Evolutionary conservation across 2,113 vertebrate genomes (phyloP), one percentile per base, ranked within the genome.

Genomic region (Apaloderma vittatum): DNA sequence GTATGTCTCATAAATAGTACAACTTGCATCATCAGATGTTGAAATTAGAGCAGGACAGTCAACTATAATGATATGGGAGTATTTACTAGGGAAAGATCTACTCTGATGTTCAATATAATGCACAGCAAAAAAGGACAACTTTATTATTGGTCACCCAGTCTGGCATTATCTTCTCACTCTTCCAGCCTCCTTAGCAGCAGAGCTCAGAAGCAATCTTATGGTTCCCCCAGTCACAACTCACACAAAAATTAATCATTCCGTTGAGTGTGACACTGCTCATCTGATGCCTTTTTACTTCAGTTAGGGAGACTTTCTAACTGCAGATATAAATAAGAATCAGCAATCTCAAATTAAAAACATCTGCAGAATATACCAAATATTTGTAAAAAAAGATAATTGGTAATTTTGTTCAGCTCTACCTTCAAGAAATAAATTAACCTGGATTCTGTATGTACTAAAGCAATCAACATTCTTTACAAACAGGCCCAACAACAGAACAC

Each of bases 351-450:
- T 46, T 52, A 55, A 45, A 86, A 84, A 40, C 30, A 76, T 17
- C 43, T 57, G 24, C 54, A n/a, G 18, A 58, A 70, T 20, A 66
- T 49, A 46, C 4, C 8, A 84, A 93, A 80, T 89, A 95, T 77
- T 94, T 84, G 24, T 16, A 71, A 70, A 71, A 70, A 65, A 86
- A 80, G 8, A 20, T 62, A 80, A 74, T 29, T 62, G 17, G 27
- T 26, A 77, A 49, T 93, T 91, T 87, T 89, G 8, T 29, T 77
- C 15, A 34, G 40, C 12, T 90, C 13, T 83, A 29, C 17, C 22
- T 80, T 88, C 40, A 89, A 77, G 32, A 91, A 86, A 68, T 68
- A 86, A 90, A 80, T 86, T 86, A 77, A 73, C 89, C 43, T 84
- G 16, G 11, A 84, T 84, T 61, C 26, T 66, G 30, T 77, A 70